phyloP scores from a whole-genome alignment of 2,888 invertebrate species.

The Latheticus oryzae region DNA sequence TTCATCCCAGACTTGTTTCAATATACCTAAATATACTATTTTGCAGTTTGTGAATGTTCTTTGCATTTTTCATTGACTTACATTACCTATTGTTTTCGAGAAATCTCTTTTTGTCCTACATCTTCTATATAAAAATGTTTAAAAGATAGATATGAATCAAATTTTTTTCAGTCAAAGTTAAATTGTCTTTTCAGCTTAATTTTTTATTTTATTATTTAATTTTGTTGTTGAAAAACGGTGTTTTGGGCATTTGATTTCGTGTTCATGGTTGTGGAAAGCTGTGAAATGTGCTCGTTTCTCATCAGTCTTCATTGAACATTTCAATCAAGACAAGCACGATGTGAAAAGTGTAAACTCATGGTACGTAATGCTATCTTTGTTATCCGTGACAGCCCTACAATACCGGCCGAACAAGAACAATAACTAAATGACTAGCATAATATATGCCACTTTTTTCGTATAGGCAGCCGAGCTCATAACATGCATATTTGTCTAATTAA shows the following conservation, averaged over 20 bases:
- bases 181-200: too few species aligned
- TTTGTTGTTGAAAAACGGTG: not conserved
- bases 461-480: constrained; percentile 51
- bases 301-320: constrained; percentile 35
- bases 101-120: too few species aligned
- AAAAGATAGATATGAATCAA: too few species aligned
- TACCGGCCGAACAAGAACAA: constrained; percentile 59
- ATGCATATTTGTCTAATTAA: constrained; percentile 58
- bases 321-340: constrained; percentile 37
- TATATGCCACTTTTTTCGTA: constrained; percentile 52
- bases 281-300: constrained; percentile 10
- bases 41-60: too few species aligned
- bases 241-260: too few species aligned
- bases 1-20: too few species aligned
- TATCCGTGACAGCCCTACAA: constrained; percentile 57
- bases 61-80: too few species aligned
- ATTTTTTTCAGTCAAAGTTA: too few species aligned
- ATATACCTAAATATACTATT: too few species aligned
- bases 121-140: too few species aligned
- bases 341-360: constrained; percentile 56
- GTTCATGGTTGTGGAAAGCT: constrained; percentile 11
- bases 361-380: constrained; percentile 59
- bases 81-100: too few species aligned
- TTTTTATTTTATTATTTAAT: too few species aligned
- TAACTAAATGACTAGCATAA: constrained; percentile 60